Conservation (phyloP, 2,888 invertebrate genomes). For the Muschampia plurimacula region DNA sequence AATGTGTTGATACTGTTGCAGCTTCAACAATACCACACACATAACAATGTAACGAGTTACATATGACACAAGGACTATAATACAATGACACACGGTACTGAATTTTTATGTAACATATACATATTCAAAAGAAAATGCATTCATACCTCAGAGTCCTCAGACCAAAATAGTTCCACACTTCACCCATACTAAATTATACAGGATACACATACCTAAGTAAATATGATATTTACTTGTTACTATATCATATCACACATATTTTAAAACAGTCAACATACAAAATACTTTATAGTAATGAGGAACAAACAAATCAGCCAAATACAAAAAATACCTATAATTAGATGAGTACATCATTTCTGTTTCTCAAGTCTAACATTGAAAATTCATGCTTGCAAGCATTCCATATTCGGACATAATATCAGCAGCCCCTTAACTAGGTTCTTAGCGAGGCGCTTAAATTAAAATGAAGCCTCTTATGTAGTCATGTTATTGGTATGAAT, state of each 20-base stretch:
- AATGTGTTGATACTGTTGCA: constrained; percentile 14
- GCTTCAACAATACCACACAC: constrained; percentile 21
- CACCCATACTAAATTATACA: constrained; percentile 17
- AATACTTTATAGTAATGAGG: constrained; percentile 12
- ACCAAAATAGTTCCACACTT: constrained; percentile 25
- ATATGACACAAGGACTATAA: background rate
- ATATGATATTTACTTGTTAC: background rate
- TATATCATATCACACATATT: background rate
- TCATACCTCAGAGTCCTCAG: background rate
- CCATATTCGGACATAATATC: background rate
- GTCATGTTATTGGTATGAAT: constrained; percentile 48
- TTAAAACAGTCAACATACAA: background rate
- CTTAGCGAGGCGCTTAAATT: background rate
- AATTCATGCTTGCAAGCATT: background rate
- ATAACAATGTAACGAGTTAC: constrained; percentile 10
- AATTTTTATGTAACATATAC: background rate
- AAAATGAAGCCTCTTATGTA: constrained; percentile 23
- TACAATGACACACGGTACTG: background rate
- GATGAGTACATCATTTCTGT: background rate
- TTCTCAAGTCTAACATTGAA: background rate
- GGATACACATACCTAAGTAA: background rate
- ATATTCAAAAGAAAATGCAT: constrained; percentile 19
- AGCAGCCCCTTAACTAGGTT: background rate
- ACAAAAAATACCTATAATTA: background rate
- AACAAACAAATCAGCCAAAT: constrained; percentile 25